Conservation (phyloP, 2,797 vertebrate genomes). For the Linurgus olivaceus region DNA sequence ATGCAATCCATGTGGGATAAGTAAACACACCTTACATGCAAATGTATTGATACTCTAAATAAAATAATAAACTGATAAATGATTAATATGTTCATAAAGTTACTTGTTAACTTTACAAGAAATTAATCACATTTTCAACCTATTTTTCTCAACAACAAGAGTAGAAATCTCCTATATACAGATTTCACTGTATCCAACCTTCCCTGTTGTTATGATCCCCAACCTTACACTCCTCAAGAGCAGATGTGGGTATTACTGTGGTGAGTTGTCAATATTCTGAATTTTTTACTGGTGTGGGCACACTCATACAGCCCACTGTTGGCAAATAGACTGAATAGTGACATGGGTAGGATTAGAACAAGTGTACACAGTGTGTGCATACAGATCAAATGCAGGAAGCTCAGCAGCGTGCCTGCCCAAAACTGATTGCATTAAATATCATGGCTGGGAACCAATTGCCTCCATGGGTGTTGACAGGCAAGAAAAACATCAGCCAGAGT, state of each 20-base stretch:
- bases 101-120: background rate
- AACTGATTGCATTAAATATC: background rate
- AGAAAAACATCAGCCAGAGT: background rate
- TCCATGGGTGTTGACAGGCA: background rate
- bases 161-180: background rate
- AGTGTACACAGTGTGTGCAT: background rate
- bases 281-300: background rate
- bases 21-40: background rate
- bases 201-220: background rate
- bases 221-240: fast-evolving
- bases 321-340: background rate
- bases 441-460: background rate
- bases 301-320: background rate
- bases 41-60: background rate
- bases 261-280: background rate
- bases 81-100: background rate
- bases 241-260: background rate
- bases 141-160: background rate
- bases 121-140: background rate
- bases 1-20: background rate
- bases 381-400: background rate
- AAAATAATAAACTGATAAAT: background rate
- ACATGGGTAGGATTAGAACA: background rate
- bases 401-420: fast-evolving
- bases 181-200: background rate